Conservation (phyloP, 2,797 vertebrate species). For the Champsocephalus gunnari region DNA sequence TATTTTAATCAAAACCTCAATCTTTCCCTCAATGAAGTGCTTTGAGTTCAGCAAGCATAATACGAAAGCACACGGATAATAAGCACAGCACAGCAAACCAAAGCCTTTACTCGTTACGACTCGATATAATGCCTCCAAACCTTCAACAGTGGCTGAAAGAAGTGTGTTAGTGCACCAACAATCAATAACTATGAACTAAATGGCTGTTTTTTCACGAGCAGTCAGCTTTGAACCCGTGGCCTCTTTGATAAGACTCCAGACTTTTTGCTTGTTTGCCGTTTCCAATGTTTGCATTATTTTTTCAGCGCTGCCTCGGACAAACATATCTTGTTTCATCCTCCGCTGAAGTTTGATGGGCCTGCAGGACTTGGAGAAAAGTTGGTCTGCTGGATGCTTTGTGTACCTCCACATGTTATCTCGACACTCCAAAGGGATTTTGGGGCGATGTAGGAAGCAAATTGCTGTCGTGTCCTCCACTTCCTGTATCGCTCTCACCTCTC, state of each 20-base stretch:
- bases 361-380: slow-evolving; percentile 54
- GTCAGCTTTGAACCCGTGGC: slow-evolving; percentile 62
- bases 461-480: slow-evolving; percentile 46
- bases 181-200: slow-evolving; percentile 50
- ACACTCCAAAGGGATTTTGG: slow-evolving; percentile 59
- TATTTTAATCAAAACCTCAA: slow-evolving; percentile 23
- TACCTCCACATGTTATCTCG: slow-evolving; percentile 63
- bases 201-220: slow-evolving; percentile 47
- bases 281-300: slow-evolving; percentile 51
- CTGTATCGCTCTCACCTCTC: slow-evolving; percentile 81
- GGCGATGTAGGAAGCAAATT: slow-evolving; percentile 52
- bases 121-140: slow-evolving; percentile 24
- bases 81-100: slow-evolving; percentile 16
- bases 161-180: not conserved
- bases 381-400: slow-evolving; percentile 39
- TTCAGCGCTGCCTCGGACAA: slow-evolving; percentile 44
- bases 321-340: slow-evolving; percentile 55
- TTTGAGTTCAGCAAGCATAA: slow-evolving; percentile 8
- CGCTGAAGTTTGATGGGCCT: slow-evolving; percentile 49
- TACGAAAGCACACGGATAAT: not conserved
- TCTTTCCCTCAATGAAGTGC: not conserved
- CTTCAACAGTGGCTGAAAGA: not conserved
- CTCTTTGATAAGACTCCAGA: slow-evolving; percentile 44
- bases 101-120: not conserved
- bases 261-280: slow-evolving; percentile 49